Evolutionary conservation across 2,113 vertebrate species (phyloP).

Genomic region (Mugil cephalus): DNA sequence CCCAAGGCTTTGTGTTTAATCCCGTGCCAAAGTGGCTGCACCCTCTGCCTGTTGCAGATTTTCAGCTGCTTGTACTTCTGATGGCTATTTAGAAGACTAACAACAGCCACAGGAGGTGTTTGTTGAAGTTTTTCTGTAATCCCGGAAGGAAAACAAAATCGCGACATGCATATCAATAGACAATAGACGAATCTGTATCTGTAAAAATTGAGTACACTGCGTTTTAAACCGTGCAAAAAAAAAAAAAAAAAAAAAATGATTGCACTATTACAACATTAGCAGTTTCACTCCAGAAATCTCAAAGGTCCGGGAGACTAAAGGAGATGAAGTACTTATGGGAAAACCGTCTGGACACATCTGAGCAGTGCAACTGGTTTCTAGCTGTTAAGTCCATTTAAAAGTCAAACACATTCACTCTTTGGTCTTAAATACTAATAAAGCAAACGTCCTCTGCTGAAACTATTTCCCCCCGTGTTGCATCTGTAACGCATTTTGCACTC

Average conservation of each 20-base stretch:
- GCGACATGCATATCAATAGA: constrained; percentile 47
- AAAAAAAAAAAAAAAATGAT: constrained; percentile 26
- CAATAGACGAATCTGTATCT: neutral
- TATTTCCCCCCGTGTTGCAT: constrained; percentile 10
- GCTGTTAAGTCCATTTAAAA: constrained; percentile 61
- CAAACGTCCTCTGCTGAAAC: constrained; percentile 24
- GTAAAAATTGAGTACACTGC: neutral
- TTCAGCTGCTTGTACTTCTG: constrained; percentile 48
- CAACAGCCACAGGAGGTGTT: constrained; percentile 21
- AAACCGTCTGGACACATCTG: constrained; percentile 66
- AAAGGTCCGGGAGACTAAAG: constrained; percentile 1
- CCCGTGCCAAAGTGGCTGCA: constrained; percentile 47
- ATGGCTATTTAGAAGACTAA: constrained; percentile 28
- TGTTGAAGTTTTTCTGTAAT: constrained; percentile 40
- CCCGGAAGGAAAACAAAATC: constrained; percentile 8
- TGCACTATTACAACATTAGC: constrained; percentile 19
- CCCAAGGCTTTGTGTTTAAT: constrained; percentile 68
- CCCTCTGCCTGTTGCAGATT: constrained; percentile 33
- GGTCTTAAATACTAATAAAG: constrained; percentile 58
- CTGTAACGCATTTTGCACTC: constrained; percentile 44
- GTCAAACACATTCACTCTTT: constrained; percentile 46
- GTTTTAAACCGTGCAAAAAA: constrained; percentile 35
- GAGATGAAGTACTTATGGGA: constrained; percentile 32
- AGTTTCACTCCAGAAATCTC: constrained; percentile 24
- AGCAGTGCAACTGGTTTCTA: constrained; percentile 26